Conservation (phyloP, 2,113 vertebrate species). For the Corythaixoides concolor region DNA sequence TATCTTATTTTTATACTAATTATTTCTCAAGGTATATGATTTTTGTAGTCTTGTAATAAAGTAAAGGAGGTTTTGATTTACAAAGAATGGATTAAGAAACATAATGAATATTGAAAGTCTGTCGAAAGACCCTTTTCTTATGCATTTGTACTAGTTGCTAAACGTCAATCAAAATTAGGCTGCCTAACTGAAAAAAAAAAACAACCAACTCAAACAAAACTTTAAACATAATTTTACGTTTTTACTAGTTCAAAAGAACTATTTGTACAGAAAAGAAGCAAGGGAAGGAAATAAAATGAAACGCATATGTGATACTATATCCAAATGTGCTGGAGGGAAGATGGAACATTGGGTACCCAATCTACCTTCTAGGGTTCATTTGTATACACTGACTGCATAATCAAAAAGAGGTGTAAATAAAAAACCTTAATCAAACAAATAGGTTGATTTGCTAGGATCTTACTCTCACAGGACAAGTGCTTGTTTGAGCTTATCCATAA, state of each 20-base stretch:
- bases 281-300: not conserved
- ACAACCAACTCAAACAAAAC: too few species aligned
- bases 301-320: not conserved
- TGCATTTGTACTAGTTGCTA: not conserved
- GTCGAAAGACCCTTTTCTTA: not conserved
- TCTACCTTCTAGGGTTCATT: not conserved
- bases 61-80: not conserved
- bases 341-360: not conserved
- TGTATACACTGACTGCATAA: not conserved
- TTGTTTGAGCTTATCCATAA: not conserved
- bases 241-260: not conserved
- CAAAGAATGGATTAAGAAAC: not conserved
- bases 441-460: not conserved
- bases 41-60: not conserved
- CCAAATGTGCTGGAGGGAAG: not conserved
- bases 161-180: not conserved
- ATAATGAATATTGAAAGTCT: not conserved
- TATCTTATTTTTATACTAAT: not conserved
- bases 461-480: not conserved
- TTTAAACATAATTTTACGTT: not conserved
- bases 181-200: not conserved
- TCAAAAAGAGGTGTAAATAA: not conserved
- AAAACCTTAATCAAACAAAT: not conserved
- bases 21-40: not conserved
- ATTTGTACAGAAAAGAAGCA: not conserved